Evolutionary conservation across 1,140 invertebrate species (phyloP), one percentile per base, ranked within the genome.

Genomic region (Galendromus occidentalis): DNA sequence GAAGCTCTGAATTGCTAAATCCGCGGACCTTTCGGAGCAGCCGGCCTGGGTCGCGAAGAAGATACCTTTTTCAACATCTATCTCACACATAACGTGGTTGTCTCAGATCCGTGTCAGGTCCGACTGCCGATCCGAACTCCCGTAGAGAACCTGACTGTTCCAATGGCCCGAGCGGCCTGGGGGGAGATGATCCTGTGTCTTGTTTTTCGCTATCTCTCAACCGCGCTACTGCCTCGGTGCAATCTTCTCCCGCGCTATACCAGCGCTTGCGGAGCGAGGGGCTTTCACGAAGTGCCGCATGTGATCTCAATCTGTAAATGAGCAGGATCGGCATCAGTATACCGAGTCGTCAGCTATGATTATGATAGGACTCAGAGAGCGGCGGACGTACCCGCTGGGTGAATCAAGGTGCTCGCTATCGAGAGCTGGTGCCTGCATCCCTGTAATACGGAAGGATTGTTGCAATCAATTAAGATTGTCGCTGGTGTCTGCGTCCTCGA

Each of bases 241-340:
- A 59, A 33, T 59, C 22, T 33, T 59, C 51, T 59, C 22, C 51
- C 12, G 51, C 51, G 20, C 51, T 59, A 22, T 20, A 59, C 51
- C 51, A 59, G 25, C 22, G 25, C 51, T 59, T 59, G 14, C 51
- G 51, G n/a, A 59, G 33, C 51, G 51, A 59, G 14, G 51, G 51
- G 25, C 25, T 59, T 59, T 59, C 51, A 33, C 51, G 51, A 25
- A 59, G 51, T 59, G 51, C 14, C 33, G 9, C 51, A 22, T 59
- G 51, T 25, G 51, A 59, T 33, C 51, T 59, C 33, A 59, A 59
- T 14, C 51, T 59, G 22, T 25, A 4, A 9, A 25, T 29, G 4
- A 59, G 14, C 2, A 28, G 45, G 45, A 47, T 6, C 14, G 51
- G 14, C 17, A 59, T 25, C 17, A 59, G 20, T 59, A 7, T 47